Evolutionary conservation across 1,140 invertebrate species (phyloP).

Genomic region (Oryzaephilus surinamensis): DNA sequence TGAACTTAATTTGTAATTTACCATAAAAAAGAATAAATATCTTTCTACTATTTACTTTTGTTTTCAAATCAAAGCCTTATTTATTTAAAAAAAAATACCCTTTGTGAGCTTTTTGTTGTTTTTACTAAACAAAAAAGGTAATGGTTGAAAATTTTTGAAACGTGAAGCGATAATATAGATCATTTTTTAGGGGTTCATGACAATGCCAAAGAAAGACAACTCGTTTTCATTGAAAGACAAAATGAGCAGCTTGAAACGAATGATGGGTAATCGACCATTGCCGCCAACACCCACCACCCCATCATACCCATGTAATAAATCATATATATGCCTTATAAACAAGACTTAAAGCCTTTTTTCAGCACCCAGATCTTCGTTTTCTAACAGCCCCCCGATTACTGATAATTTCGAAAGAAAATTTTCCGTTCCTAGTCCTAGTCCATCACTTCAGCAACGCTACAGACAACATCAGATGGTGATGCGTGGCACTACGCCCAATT

Average conservation of each 20-base stretch:
- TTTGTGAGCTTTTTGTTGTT: background rate
- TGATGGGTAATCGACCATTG: slow-evolving; percentile 29
- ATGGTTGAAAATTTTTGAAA: slow-evolving; percentile 8
- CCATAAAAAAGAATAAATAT: slow-evolving; percentile 1
- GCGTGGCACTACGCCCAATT: slow-evolving; percentile 33
- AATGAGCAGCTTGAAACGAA: slow-evolving; percentile 30
- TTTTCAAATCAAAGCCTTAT: slow-evolving; percentile 19
- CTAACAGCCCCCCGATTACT: slow-evolving; percentile 10
- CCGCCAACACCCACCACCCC: slow-evolving; percentile 29
- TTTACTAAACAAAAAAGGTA: slow-evolving; percentile 4
- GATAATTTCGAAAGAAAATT: slow-evolving; percentile 18
- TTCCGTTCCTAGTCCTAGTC: slow-evolving; percentile 28
- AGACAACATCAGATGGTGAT: slow-evolving; percentile 51
- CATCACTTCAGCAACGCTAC: slow-evolving; percentile 49
- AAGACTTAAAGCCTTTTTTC: background rate
- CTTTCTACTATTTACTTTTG: too few relatives aligned
- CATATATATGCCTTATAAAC: too few relatives aligned
- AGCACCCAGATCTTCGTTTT: too few relatives aligned
- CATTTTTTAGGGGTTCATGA: slow-evolving; percentile 22
- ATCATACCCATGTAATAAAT: too few relatives aligned
- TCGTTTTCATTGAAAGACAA: slow-evolving; percentile 30
- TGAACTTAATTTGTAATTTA: slow-evolving; percentile 8
- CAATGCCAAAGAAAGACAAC: slow-evolving; percentile 26
- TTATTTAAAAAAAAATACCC: slow-evolving; percentile 2
- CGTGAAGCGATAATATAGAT: slow-evolving; percentile 26